These are phyloP conservation scores for Sepiola atlantica DNA, from an alignment of 2,888 invertebrate species.

Conservation along the genomic window DNA sequence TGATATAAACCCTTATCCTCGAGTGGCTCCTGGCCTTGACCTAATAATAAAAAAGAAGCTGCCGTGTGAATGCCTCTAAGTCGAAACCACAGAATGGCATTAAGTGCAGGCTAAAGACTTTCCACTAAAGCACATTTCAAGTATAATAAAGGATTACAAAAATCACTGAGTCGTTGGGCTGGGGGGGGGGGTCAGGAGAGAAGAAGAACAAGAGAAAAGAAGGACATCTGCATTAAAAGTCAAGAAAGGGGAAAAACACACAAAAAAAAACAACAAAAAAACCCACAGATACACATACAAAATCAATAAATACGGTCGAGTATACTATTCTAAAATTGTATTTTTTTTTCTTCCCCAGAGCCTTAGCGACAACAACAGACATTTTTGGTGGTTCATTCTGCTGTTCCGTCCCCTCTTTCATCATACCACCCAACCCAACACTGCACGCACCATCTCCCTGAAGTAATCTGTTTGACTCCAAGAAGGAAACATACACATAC, in stretches of 20 bases:
- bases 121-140: not conserved
- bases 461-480: not conserved
- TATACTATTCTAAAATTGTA: conserved; percentile 13
- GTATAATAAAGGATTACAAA: not conserved
- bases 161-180: not conserved
- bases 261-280: not conserved
- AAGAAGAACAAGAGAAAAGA: not conserved
- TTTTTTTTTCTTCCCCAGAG: not conserved
- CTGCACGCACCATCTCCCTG: not conserved
- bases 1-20: not conserved
- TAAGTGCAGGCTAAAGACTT: not conserved
- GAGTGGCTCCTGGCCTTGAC: too few relatives aligned
- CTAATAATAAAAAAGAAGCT: not conserved
- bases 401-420: not conserved
- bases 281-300: not conserved
- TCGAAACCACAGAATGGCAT: not conserved
- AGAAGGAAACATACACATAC: not conserved
- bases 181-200: too few relatives aligned
- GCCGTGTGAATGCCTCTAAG: not conserved
- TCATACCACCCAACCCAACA: too few relatives aligned
- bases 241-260: not conserved
- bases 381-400: not conserved
- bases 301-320: not conserved
- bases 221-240: not conserved
- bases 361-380: conserved; percentile 32